Evolutionary conservation across 1,140 invertebrate genomes (phyloP).

Genomic region (Bathynomus jamesi): DNA sequence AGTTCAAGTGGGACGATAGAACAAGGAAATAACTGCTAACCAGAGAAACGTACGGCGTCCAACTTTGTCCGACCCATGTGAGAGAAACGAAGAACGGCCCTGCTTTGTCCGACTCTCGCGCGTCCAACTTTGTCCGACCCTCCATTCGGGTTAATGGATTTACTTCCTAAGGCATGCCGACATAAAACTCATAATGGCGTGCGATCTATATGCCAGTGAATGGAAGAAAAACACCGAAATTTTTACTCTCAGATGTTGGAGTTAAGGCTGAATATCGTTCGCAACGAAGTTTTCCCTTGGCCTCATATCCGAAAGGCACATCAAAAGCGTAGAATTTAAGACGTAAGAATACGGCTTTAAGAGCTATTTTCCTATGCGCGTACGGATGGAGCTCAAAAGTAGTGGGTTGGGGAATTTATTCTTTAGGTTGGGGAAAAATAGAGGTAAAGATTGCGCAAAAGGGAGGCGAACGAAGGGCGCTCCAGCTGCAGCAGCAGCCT

Average conservation of each 20-base stretch:
- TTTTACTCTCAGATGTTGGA: not conserved
- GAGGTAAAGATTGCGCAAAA: not conserved
- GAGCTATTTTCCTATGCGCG: not conserved
- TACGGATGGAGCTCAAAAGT: not conserved
- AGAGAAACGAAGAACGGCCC: constrained; percentile 37
- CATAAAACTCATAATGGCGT: not conserved
- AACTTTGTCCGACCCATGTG: constrained; percentile 37
- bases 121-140: constrained; percentile 36
- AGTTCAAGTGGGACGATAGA: constrained; percentile 39
- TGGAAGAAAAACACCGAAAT: not conserved
- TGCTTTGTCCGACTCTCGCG: constrained; percentile 36
- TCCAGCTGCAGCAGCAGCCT: not conserved
- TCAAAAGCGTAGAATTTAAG: not conserved
- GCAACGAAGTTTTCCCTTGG: not conserved
- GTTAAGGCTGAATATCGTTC: not conserved
- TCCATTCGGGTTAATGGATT: constrained; percentile 32
- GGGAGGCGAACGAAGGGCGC: not conserved
- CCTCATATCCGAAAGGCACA: not conserved
- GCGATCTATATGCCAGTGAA: not conserved
- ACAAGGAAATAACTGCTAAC: constrained; percentile 39
- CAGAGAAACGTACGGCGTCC: constrained; percentile 38
- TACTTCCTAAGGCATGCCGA: constrained; percentile 13
- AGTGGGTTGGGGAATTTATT: not conserved
- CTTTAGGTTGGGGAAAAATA: not conserved
- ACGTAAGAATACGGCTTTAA: not conserved